Evolutionary conservation across 2,797 vertebrate genomes (phyloP).

Genomic region (Adrianichthys oophorus): DNA sequence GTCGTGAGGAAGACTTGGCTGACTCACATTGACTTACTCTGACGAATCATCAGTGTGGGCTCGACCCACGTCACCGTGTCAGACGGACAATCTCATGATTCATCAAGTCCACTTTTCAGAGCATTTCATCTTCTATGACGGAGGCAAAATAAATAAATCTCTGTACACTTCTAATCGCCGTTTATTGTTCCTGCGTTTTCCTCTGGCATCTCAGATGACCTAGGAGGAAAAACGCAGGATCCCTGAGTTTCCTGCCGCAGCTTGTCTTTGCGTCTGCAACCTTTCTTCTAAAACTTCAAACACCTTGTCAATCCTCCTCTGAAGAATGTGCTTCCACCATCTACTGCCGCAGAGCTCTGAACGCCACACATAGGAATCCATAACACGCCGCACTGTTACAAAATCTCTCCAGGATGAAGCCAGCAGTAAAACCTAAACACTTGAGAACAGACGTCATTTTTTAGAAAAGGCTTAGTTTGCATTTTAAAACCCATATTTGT

Average conservation of each 20-base stretch:
- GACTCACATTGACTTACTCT: conserved; percentile 9
- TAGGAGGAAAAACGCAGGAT: background rate
- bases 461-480: background rate
- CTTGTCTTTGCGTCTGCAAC: no score
- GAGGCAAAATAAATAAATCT: conserved; percentile 10
- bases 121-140: background rate
- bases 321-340: conserved; percentile 2
- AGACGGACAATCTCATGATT: conserved; percentile 14
- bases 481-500: background rate
- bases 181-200: background rate
- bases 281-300: conserved; percentile 8
- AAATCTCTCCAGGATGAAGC: conserved; percentile 4
- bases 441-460: background rate
- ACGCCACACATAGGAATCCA: background rate
- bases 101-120: conserved; percentile 19
- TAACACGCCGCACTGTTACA: background rate
- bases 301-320: conserved; percentile 1
- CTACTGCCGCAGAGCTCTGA: background rate
- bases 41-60: background rate
- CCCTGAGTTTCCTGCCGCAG: no score
- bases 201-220: background rate
- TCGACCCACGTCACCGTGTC: conserved; percentile 18
- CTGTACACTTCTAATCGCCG: background rate
- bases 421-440: background rate
- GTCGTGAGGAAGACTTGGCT: conserved; percentile 7